These are phyloP conservation scores for Chlorodrepanis virens DNA, from an alignment of 2,113 vertebrate species.

Conservation along the genomic window DNA sequence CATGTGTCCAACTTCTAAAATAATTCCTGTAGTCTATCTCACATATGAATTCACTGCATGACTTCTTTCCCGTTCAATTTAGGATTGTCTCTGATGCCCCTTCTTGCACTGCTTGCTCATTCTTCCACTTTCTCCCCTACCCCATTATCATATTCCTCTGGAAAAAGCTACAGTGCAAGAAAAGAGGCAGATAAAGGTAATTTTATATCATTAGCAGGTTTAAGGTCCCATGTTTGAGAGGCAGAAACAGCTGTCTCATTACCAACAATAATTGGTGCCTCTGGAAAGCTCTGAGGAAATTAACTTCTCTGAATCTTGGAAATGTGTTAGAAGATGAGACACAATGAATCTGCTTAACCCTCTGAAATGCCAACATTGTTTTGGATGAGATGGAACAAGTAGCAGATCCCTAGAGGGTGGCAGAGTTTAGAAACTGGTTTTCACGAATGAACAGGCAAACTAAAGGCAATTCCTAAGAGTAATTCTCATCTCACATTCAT, in stretches of 20 bases:
- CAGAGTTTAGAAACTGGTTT: not conserved
- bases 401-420: not conserved
- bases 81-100: not conserved
- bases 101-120: not conserved
- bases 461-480: not conserved
- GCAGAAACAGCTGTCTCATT: not conserved
- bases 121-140: not conserved
- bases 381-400: not conserved
- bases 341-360: not conserved
- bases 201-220: not conserved
- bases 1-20: not conserved
- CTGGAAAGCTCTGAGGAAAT: constrained; percentile 11
- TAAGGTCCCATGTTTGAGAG: not conserved
- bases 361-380: not conserved
- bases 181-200: not conserved
- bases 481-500: not conserved
- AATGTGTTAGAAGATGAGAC: not conserved
- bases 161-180: not conserved
- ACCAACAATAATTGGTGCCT: not conserved
- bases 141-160: not conserved
- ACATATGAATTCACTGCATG: not conserved
- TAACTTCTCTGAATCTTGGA: not conserved
- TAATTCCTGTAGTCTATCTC: not conserved
- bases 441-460: not conserved
- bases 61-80: not conserved